Percentiles rank a stretch among this genome's conserved stretches.
Conservation (phyloP, 2,797 vertebrate species). For the Aselliscus stoliczkanus region DNA sequence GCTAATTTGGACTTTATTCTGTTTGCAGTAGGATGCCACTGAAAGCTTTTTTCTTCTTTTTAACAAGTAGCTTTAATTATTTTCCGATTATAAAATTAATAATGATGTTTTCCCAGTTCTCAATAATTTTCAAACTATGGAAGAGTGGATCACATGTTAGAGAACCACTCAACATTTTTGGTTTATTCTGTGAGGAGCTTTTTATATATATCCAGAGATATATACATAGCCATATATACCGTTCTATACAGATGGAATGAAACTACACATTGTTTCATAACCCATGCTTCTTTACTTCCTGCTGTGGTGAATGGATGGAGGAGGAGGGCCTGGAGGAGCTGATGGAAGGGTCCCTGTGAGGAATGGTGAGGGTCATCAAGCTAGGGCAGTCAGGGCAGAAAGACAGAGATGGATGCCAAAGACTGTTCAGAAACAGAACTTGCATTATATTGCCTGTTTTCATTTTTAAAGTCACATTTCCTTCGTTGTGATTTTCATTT, state of each 20-base stretch:
- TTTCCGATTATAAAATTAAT: constrained; percentile 25
- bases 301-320: neutral
- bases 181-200: neutral
- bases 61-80: neutral
- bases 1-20: constrained; percentile 8
- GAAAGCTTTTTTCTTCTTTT: neutral
- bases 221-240: neutral
- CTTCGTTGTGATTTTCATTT: constrained; percentile 1
- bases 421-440: neutral
- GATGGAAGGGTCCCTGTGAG: neutral
- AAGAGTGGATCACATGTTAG: neutral
- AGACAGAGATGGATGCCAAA: neutral
- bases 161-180: neutral
- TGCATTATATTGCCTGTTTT: neutral
- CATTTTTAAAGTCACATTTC: neutral
- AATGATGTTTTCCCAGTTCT: neutral
- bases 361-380: neutral
- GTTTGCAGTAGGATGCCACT: neutral
- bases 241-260: neutral
- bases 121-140: neutral
- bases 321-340: neutral
- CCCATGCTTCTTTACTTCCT: neutral
- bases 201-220: neutral
- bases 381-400: neutral
- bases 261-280: neutral